Percentiles rank a stretch among this genome's conserved stretches.
These are phyloP conservation scores for Uromys caudimaculatus DNA, from an alignment of 2,797 vertebrate species.

Conservation along the genomic window DNA sequence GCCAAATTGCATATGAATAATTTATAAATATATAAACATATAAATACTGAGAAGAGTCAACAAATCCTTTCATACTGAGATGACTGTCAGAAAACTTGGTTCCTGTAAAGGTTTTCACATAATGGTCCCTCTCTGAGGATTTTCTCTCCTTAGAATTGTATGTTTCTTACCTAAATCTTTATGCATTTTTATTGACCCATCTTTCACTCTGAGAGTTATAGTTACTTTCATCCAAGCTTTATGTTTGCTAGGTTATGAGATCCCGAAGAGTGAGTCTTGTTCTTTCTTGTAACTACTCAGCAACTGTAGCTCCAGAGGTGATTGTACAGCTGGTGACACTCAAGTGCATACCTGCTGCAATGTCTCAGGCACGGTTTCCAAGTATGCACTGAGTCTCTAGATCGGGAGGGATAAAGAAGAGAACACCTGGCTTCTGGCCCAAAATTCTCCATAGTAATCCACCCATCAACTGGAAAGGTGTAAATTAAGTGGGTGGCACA, in stretches of 20 bases:
- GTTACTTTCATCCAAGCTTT: neutral
- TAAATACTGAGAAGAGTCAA: neutral
- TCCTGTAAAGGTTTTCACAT: neutral
- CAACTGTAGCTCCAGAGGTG: neutral
- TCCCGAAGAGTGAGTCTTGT: neutral
- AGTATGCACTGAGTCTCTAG: neutral
- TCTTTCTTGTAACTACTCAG: neutral
- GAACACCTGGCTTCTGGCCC: neutral
- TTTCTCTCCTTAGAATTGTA: neutral
- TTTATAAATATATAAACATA: neutral
- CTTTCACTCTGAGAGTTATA: neutral
- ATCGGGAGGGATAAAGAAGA: slow-evolving; percentile 30
- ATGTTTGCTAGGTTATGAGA: neutral
- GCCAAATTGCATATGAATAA: neutral
- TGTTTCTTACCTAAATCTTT: neutral
- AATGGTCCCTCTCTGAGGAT: neutral
- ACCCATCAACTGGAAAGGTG: neutral
- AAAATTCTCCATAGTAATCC: slow-evolving; percentile 50
- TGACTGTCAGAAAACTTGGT: neutral
- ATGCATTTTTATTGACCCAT: neutral
- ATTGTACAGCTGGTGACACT: neutral
- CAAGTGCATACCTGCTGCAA: neutral
- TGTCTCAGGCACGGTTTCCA: neutral
- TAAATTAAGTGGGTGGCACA: slow-evolving; percentile 56
- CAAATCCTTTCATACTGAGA: neutral